Percentiles rank a stretch among this genome's conserved stretches.
phyloP scores from a whole-genome alignment of 30 jellyfish, hydroid and myxozoan genomes.

The Aurelia sp. region DNA sequence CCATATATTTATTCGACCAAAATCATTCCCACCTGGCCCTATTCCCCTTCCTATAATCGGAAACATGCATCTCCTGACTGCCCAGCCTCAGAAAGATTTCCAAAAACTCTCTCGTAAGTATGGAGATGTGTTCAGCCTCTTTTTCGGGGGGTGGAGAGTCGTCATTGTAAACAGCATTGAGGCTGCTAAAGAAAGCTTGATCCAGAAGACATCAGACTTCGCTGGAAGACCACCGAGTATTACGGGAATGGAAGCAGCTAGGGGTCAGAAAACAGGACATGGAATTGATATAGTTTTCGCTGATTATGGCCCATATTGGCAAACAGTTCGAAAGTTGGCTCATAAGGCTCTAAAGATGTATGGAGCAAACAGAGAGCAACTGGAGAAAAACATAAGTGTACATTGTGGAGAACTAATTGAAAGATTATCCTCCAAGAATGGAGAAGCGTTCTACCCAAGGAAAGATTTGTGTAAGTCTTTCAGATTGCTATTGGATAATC shows the following conservation, averaged over 20 bases:
- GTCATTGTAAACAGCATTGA: conserved; percentile 35
- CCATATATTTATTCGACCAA: conserved; percentile 26
- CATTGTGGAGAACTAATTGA: conserved; percentile 20
- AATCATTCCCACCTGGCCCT: conserved; percentile 45
- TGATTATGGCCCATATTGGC: conserved; percentile 62
- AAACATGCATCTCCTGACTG: conserved; percentile 23
- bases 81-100: conserved; percentile 30
- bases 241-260: conserved; percentile 15
- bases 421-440: conserved; percentile 14
- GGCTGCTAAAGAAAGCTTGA: conserved; percentile 35
- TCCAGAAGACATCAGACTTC: conserved; percentile 27
- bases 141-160: conserved; percentile 29
- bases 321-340: conserved; percentile 36
- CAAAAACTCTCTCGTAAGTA: conserved; percentile 9
- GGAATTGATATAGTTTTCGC: conserved; percentile 41
- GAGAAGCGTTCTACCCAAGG: conserved; percentile 26
- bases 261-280: conserved; percentile 48
- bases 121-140: conserved; percentile 51
- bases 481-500: neutral
- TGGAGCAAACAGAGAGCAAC: conserved; percentile 44
- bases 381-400: conserved; percentile 3
- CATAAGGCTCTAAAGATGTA: conserved; percentile 65
- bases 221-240: conserved; percentile 63
- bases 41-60: conserved; percentile 43
- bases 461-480: conserved; percentile 46